phyloP scores from a whole-genome alignment of 53 echinoderm and acorn worm species.

The Hippasteria phrygiana region DNA sequence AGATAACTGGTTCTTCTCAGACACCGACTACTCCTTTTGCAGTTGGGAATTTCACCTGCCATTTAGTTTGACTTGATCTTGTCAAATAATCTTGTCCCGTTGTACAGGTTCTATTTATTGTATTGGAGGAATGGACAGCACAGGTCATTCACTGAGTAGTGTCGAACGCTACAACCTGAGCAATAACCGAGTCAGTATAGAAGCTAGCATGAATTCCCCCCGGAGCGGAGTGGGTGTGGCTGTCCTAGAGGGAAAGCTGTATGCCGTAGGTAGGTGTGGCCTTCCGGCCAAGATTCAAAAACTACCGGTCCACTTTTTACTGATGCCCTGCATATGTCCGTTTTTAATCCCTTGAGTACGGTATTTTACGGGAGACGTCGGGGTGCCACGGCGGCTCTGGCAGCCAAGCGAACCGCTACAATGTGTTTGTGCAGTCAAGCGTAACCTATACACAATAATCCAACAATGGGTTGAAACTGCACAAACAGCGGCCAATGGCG shows the following conservation, averaged over 20 bases:
- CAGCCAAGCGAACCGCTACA: no score
- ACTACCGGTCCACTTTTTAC: background rate
- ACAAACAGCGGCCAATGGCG: no score
- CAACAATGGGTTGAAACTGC: no score
- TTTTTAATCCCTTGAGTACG: no score
- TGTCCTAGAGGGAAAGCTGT: conserved; percentile 79
- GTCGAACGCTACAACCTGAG: conserved; percentile 86
- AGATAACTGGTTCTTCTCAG: no score
- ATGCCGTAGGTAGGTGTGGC: conserved; percentile 83
- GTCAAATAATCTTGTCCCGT: background rate
- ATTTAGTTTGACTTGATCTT: no score
- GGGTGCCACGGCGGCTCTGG: no score
- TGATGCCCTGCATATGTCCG: background rate
- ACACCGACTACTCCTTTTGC: no score
- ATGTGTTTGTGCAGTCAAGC: no score
- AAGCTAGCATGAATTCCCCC: conserved; percentile 88
- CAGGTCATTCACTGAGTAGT: conserved; percentile 83
- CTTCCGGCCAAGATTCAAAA: background rate
- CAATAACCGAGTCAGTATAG: conserved; percentile 87
- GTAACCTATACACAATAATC: no score
- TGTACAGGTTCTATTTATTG: conserved; percentile 81
- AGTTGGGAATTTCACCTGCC: no score
- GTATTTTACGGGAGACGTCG: no score
- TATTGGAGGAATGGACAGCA: conserved; percentile 94
- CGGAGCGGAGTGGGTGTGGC: conserved; percentile 89